Evolutionary conservation across 2,888 invertebrate species (phyloP).

Genomic region (Microctonus brassicae): DNA sequence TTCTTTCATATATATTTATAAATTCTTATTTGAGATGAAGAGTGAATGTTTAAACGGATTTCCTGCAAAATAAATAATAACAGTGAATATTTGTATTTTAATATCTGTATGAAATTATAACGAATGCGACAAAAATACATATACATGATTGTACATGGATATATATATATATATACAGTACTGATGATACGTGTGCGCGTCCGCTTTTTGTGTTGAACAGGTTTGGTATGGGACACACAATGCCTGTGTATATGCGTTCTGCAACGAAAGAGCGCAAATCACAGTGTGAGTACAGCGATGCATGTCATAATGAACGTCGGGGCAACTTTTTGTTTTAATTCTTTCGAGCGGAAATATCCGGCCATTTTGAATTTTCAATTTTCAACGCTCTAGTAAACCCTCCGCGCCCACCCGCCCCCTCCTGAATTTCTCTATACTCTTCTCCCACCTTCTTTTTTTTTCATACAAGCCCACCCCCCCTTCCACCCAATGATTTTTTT

Average conservation of each 20-base stretch:
- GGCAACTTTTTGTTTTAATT: conserved; percentile 69
- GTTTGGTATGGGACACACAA: conserved; percentile 33
- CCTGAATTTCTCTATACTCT: conserved; percentile 31
- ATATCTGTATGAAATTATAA: conserved; percentile 11
- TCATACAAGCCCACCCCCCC: too few relatives aligned
- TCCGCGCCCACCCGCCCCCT: conserved; percentile 53
- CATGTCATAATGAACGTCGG: conserved; percentile 69
- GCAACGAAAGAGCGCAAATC: conserved; percentile 63
- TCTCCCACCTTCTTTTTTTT: conserved; percentile 12
- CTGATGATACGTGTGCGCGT: conserved; percentile 24
- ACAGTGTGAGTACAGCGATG: conserved; percentile 66
- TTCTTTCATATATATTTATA: too few relatives aligned
- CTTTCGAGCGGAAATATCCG: conserved; percentile 69
- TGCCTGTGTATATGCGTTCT: conserved; percentile 41
- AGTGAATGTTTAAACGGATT: conserved; percentile 27
- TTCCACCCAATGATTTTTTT: too few relatives aligned
- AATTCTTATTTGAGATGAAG: too few relatives aligned
- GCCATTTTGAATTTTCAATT: conserved; percentile 71
- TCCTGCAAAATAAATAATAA: conserved; percentile 35
- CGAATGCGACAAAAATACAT: conserved; percentile 27
- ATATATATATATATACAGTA: too few relatives aligned
- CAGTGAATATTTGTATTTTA: conserved; percentile 25
- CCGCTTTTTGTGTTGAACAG: conserved; percentile 20
- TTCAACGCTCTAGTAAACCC: conserved; percentile 70
- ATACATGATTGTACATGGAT: conserved; percentile 2